phyloP scores from a whole-genome alignment of 2,888 invertebrate species.

The Papilio elwesi region DNA sequence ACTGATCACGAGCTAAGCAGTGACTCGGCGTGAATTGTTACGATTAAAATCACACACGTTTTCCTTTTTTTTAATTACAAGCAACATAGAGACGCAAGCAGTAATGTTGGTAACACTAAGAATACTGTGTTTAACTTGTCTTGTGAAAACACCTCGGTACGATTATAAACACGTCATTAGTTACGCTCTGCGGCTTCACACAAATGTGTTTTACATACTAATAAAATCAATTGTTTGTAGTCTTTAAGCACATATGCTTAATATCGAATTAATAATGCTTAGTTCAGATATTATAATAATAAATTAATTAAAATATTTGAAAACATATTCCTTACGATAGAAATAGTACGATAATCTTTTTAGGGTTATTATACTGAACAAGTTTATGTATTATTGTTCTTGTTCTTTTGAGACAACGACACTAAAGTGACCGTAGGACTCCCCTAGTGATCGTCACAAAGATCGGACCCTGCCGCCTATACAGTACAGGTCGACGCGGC shows the following conservation, averaged over 20 bases:
- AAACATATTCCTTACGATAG: too few species aligned
- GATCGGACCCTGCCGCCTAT: too few species aligned
- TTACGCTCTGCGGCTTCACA: constrained; percentile 20
- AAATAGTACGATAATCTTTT: too few species aligned
- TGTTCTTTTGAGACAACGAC: too few species aligned
- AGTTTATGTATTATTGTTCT: too few species aligned
- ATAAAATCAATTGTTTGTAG: constrained; percentile 15
- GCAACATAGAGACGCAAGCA: background rate
- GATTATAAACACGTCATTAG: constrained; percentile 16
- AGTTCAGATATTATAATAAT: too few species aligned
- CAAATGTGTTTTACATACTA: constrained; percentile 4
- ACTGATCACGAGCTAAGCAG: constrained; percentile 14
- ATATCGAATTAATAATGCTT: too few species aligned
- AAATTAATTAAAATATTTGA: too few species aligned
- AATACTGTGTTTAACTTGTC: background rate
- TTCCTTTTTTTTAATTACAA: background rate
- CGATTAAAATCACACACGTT: background rate
- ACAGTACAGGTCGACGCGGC: too few species aligned
- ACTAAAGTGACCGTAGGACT: too few species aligned
- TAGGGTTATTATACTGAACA: too few species aligned
- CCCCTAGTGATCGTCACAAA: too few species aligned
- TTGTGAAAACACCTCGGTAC: background rate
- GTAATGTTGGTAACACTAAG: background rate
- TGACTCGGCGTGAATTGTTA: background rate
- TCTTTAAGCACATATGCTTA: background rate